Conservation (phyloP, 2,797 vertebrate species). For the Schizothorax lantsangensis region DNA sequence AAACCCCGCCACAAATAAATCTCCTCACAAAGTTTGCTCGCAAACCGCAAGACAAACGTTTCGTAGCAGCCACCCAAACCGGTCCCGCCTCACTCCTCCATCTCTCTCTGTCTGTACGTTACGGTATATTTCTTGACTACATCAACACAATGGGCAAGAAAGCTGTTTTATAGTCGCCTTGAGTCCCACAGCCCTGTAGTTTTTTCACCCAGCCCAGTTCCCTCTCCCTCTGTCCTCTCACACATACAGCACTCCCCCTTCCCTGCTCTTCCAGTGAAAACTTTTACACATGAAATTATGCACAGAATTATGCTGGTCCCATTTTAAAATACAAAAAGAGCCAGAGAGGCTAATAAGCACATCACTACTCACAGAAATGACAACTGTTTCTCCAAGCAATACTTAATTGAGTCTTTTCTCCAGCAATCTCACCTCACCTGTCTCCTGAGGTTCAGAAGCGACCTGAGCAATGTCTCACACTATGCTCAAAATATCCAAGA, state of each 20-base stretch:
- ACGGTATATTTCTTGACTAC: constrained; percentile 63
- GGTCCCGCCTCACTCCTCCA: constrained; percentile 43
- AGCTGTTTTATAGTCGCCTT: constrained; percentile 75
- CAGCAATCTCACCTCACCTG: neutral
- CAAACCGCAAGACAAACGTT: constrained; percentile 26
- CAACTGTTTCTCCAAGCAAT: neutral
- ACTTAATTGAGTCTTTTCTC: neutral
- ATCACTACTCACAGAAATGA: neutral
- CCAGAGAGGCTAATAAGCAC: neutral
- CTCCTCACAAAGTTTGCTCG: constrained; percentile 41
- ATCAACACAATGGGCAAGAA: constrained; percentile 69
- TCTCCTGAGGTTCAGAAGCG: neutral
- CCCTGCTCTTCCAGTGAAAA: constrained; percentile 14
- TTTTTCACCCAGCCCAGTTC: constrained; percentile 64
- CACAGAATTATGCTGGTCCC: neutral
- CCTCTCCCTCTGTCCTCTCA: constrained; percentile 28
- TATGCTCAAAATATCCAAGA: neutral
- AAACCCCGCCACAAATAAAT: constrained; percentile 32
- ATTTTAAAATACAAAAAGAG: neutral
- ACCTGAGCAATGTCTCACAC: neutral
- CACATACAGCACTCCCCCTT: constrained; percentile 11
- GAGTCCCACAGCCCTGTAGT: constrained; percentile 63
- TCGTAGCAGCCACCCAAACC: constrained; percentile 12
- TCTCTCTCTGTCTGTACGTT: constrained; percentile 58
- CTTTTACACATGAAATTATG: constrained; percentile 16